Percentiles rank a stretch among this genome's conserved stretches.
Evolutionary conservation across 2,888 invertebrate genomes (phyloP).

Genomic region (Subacronicta megacephala): DNA sequence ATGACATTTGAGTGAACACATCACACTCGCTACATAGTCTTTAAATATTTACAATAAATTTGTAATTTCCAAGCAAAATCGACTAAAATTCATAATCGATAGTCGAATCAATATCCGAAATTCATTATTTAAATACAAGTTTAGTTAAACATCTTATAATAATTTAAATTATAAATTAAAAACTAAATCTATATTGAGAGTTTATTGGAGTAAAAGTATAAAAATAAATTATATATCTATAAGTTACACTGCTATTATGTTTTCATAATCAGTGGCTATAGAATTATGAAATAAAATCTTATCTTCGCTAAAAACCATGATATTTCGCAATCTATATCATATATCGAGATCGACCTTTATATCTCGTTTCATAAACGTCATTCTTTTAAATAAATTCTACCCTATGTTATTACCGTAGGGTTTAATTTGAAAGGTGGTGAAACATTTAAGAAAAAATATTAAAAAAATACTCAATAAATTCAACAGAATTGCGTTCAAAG

Average conservation of each 20-base stretch:
- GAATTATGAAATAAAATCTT: constrained; percentile 19
- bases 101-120: constrained; percentile 4
- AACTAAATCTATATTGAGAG: constrained; percentile 21
- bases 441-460: not conserved
- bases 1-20: not conserved
- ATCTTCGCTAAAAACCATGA: constrained; percentile 8
- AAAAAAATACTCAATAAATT: constrained; percentile 15
- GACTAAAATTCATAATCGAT: not conserved
- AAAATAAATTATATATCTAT: constrained; percentile 16
- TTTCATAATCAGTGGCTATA: constrained; percentile 15
- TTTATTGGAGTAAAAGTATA: constrained; percentile 31
- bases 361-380: not conserved
- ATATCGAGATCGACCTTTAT: no score
- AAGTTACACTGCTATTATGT: constrained; percentile 15
- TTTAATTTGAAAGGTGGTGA: not conserved
- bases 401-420: no score
- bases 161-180: constrained; percentile 35
- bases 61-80: constrained; percentile 6
- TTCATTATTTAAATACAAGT: not conserved
- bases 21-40: not conserved
- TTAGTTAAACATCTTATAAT: constrained; percentile 4
- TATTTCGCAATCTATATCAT: not conserved
- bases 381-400: constrained; percentile 12
- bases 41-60: not conserved
- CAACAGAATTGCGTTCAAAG: constrained; percentile 6